These are phyloP conservation scores for Anas capensis DNA, from an alignment of 2,797 vertebrate genomes.

Conservation along the genomic window DNA sequence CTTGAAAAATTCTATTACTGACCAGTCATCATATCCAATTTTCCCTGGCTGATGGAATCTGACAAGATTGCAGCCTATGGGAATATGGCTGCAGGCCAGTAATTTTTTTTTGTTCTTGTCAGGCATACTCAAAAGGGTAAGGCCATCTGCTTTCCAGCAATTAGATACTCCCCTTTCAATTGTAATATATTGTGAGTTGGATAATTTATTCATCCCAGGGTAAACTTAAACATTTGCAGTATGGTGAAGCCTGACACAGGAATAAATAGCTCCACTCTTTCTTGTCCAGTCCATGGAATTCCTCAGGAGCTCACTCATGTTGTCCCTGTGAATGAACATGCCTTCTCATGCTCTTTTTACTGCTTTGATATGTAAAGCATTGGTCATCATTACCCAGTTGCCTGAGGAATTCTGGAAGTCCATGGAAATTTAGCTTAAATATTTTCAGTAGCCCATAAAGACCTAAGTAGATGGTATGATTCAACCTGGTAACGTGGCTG, in stretches of 20 bases:
- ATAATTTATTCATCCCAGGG: constrained; percentile 69
- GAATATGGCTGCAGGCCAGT: constrained; percentile 51
- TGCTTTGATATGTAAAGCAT: neutral
- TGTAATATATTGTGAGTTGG: constrained; percentile 44
- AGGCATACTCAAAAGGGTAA: constrained; percentile 61
- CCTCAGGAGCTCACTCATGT: neutral
- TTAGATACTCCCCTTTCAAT: constrained; percentile 64
- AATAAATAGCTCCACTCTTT: constrained; percentile 24
- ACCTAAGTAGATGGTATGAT: neutral
- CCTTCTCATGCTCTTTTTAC: rapidly evolving
- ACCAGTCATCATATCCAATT: constrained; percentile 35
- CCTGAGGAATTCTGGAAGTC: neutral
- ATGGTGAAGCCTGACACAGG: neutral
- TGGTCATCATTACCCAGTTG: rapidly evolving
- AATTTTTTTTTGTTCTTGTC: constrained; percentile 50
- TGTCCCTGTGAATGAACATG: rapidly evolving
- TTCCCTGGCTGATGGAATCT: constrained; percentile 49
- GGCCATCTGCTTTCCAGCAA: constrained; percentile 69
- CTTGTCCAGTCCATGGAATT: neutral
- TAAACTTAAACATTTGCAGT: neutral
- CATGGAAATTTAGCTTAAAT: neutral
- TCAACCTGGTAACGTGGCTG: no score
- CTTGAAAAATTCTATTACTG: constrained; percentile 44
- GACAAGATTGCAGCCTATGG: constrained; percentile 18
- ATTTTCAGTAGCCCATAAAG: neutral